Conservation (phyloP, 2,113 vertebrate genomes). For the Mormyrus iriodes region DNA sequence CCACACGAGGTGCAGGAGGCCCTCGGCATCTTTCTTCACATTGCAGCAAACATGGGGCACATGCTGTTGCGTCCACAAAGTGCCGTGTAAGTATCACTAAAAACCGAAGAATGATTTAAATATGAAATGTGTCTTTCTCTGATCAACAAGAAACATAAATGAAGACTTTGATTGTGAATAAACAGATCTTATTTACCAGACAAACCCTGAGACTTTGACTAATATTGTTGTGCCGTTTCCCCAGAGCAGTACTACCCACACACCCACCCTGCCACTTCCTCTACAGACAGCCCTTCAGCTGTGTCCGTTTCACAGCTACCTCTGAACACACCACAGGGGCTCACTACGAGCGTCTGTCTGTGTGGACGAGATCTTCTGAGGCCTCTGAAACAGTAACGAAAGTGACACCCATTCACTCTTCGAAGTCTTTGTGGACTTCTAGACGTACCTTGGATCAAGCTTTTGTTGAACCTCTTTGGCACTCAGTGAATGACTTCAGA, state of each 20-base stretch:
- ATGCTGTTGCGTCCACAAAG: background rate
- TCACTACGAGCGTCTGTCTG: background rate
- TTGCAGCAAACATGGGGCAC: background rate
- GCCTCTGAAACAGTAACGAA: background rate
- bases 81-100: background rate
- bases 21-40: background rate
- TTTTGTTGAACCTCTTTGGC: conserved; percentile 47
- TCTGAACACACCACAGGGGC: background rate
- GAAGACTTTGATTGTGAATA: background rate
- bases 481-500: conserved; percentile 63
- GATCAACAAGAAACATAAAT: background rate
- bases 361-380: background rate
- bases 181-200: conserved; percentile 6
- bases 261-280: conserved; percentile 16
- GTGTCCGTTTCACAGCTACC: background rate
- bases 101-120: background rate
- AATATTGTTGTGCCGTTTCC: conserved; percentile 13
- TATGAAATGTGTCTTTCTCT: too few relatives aligned
- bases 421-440: conserved; percentile 24
- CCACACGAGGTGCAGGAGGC: background rate
- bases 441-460: conserved; percentile 42
- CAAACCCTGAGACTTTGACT: background rate
- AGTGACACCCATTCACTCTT: background rate
- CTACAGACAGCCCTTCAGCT: conserved; percentile 16
- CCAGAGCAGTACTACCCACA: background rate